Percentiles rank a stretch among this genome's conserved stretches.
Evolutionary conservation across 2,113 vertebrate genomes (phyloP).

Genomic region (Tylochromis polylepis): DNA sequence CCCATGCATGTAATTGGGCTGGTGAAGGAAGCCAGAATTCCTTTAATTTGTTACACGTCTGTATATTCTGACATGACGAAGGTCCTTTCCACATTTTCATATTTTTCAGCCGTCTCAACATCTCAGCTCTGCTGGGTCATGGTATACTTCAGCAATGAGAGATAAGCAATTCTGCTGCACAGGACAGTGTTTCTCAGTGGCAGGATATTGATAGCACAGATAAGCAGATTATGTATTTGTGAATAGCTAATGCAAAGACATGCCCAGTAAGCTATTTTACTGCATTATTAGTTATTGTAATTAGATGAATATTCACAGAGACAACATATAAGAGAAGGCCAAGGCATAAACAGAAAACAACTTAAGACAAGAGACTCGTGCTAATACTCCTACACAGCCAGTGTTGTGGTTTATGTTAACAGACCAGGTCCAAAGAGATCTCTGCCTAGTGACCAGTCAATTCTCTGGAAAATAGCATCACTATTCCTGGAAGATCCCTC

Average conservation of each 20-base stretch:
- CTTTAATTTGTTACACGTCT: background rate
- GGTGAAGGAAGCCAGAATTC: background rate
- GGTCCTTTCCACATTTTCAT: background rate
- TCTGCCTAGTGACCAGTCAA: background rate
- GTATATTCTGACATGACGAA: background rate
- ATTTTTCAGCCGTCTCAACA: background rate
- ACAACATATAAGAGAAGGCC: background rate
- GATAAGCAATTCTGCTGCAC: background rate
- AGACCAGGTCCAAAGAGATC: background rate
- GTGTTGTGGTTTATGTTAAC: background rate
- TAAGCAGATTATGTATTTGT: conserved; percentile 3
- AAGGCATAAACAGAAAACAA: background rate
- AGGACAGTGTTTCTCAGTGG: background rate
- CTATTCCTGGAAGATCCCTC: background rate
- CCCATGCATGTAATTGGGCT: no score
- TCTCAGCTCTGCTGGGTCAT: background rate
- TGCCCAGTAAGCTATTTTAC: background rate
- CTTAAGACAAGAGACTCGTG: background rate
- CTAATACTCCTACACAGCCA: background rate
- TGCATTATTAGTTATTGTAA: background rate
- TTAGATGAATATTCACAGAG: background rate
- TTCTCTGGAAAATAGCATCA: background rate
- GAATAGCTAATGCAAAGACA: background rate
- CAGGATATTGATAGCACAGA: background rate
- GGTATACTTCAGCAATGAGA: background rate